These are phyloP conservation scores for Geotrypetes seraphini DNA, from an alignment of 2,797 vertebrate species.

Conservation along the genomic window DNA sequence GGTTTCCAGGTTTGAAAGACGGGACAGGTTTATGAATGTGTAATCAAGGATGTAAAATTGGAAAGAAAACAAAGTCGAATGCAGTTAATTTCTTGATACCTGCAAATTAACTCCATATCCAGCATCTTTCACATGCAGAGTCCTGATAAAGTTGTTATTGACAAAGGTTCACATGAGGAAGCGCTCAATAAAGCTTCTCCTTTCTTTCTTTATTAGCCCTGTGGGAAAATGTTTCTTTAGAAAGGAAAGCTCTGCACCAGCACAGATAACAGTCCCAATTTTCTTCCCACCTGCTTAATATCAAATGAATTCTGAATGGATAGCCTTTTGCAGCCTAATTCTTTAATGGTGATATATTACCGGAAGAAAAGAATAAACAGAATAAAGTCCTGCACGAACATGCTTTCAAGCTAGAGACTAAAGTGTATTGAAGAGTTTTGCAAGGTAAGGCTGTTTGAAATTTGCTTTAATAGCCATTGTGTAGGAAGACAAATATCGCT, in stretches of 20 bases:
- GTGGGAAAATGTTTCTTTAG: slow-evolving; percentile 70
- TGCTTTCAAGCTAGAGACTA: too few species aligned
- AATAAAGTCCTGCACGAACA: too few species aligned
- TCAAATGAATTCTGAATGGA: slow-evolving; percentile 21
- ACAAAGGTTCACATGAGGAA: slow-evolving; percentile 74
- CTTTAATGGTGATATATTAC: too few species aligned
- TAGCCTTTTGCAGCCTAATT: slow-evolving; percentile 1
- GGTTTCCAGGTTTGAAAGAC: slow-evolving; percentile 47
- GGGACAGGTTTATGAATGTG: slow-evolving; percentile 55
- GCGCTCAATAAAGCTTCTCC: slow-evolving; percentile 60
- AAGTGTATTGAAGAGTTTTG: too few species aligned
- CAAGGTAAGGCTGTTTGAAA: too few species aligned
- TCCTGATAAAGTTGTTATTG: slow-evolving; percentile 93
- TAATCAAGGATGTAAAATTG: slow-evolving; percentile 58
- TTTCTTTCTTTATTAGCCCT: slow-evolving; percentile 78
- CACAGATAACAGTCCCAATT: slow-evolving; percentile 81
- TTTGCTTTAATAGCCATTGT: too few species aligned
- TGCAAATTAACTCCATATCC: slow-evolving; percentile 63
- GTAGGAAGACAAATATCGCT: too few species aligned
- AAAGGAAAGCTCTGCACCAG: slow-evolving; percentile 81
- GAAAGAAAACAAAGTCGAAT: slow-evolving; percentile 72
- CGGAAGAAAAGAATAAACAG: too few species aligned
- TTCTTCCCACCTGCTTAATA: slow-evolving; percentile 32
- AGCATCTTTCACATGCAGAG: slow-evolving; percentile 67
- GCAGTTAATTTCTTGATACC: slow-evolving; percentile 71